Conservation (phyloP, 1,140 invertebrate species). For the Orchestia grillus region DNA sequence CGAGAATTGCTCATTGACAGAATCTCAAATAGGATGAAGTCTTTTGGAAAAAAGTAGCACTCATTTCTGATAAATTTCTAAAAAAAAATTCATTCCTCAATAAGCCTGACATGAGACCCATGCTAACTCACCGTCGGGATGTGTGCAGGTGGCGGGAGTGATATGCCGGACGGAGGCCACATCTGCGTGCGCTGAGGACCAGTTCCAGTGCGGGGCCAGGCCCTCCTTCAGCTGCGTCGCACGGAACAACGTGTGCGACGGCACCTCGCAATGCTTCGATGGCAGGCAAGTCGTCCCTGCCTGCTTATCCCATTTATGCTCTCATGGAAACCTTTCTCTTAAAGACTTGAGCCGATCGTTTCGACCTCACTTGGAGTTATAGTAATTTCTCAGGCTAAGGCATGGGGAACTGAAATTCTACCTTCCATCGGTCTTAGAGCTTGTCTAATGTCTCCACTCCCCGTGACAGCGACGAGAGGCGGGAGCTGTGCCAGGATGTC, state of each 20-base stretch:
- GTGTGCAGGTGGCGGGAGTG: conserved; percentile 64
- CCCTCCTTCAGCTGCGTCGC: conserved; percentile 74
- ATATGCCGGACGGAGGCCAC: conserved; percentile 29
- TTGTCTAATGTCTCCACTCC: neutral
- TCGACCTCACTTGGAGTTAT: neutral
- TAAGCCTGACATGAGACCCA: neutral
- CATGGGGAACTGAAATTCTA: no score
- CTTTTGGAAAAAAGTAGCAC: neutral
- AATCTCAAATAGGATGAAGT: neutral
- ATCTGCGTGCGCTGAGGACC: neutral
- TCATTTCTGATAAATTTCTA: neutral
- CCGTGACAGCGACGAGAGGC: conserved; percentile 73
- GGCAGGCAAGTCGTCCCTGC: conserved; percentile 67
- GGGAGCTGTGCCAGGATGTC: conserved; percentile 60
- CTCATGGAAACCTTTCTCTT: neutral
- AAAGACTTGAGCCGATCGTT: neutral
- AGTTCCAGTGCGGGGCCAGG: conserved; percentile 59
- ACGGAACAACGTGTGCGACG: conserved; percentile 79
- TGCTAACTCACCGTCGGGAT: neutral
- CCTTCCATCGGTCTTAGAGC: no score
- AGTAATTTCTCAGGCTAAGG: no score
- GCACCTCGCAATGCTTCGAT: conserved; percentile 79
- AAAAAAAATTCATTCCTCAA: neutral
- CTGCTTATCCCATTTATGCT: neutral
- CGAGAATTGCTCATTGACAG: neutral